Evolutionary conservation across 1,140 invertebrate species (phyloP).

Genomic region (Spodoptera frugiperda): DNA sequence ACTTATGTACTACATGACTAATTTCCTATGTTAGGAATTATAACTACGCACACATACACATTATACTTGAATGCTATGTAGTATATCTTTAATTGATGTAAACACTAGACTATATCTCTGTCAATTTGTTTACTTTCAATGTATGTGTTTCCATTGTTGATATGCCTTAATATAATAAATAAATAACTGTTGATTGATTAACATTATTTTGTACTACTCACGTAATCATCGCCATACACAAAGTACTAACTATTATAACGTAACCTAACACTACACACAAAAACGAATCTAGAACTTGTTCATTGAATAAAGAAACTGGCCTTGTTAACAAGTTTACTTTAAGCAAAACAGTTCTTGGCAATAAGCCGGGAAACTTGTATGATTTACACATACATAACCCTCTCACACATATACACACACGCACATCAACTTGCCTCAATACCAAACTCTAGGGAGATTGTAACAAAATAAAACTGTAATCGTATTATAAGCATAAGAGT

Average conservation of each 20-base stretch:
- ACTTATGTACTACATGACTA: no score
- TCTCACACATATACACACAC: neutral
- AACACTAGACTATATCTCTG: no score
- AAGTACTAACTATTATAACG: neutral
- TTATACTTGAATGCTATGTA: no score
- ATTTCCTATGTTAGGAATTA: no score
- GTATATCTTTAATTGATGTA: no score
- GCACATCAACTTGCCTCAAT: neutral
- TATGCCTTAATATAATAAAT: no score
- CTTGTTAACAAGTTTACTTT: constrained; percentile 33
- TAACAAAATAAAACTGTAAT: constrained; percentile 21
- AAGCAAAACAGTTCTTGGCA: constrained; percentile 27
- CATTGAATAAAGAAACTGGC: constrained; percentile 2
- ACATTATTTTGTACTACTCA: no score
- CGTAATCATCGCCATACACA: no score
- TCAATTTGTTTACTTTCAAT: no score
- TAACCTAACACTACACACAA: neutral
- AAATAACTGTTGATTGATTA: no score
- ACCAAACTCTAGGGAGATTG: constrained; percentile 1
- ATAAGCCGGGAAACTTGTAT: constrained; percentile 15
- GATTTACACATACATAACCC: neutral
- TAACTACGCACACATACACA: no score
- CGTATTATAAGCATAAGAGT: constrained; percentile 22
- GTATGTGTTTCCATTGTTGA: no score
- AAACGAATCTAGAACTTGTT: neutral